Base-by-base conservation (phyloP, 2,888 invertebrate species). In the Anthophora plumipes region DNA sequence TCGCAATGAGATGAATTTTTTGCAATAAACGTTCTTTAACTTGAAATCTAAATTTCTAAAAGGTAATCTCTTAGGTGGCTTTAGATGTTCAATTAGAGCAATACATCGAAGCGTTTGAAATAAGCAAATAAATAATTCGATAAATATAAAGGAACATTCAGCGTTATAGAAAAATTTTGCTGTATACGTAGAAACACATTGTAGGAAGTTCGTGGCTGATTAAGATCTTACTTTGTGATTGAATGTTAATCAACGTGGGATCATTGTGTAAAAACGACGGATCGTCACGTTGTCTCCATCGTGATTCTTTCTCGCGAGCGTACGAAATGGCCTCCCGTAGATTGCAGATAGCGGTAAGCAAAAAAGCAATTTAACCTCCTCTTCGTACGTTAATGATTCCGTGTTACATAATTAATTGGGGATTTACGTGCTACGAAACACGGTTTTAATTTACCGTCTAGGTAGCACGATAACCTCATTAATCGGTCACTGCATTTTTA, bases 401-500 rank as follows among this genome's bases (percentile, higher is more conserved):
- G 17, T 7, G 60, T 73, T 61, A 66, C 39, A 48, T 67, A 77
- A 74, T 74, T 74, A 67, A 67, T 77, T 12, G 54, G 1, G 17
- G 60, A 11, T 67, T 41, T 52, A 61, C 46, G 52, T 60, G 60
- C 12, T 60, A 37, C 43, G 59, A 46, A 59, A n/a, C 59, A 20
- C 57, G 39, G 20, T 1, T 68, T 68, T 4, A 17, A 46, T 39
- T 72, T 72, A 77, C 72, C 71, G 59, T 8, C 4, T 17, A 43
- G 50, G 17, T 52, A 22, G 20, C 41, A 12, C 50, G 61, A 72
- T 63, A 77, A 77, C 57, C 64, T 52, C 41, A 22, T 72, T 72
- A 68, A 72, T 77, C 68, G 77, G 63, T 52, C 72, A 22, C 25
- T 48, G 71, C 8, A 52, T 55, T 67, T 77, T 52, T 57, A 61